Percentiles rank a stretch among this genome's conserved stretches.
Conservation (phyloP, 2,797 vertebrate genomes). For the Sciurus vulgaris region DNA sequence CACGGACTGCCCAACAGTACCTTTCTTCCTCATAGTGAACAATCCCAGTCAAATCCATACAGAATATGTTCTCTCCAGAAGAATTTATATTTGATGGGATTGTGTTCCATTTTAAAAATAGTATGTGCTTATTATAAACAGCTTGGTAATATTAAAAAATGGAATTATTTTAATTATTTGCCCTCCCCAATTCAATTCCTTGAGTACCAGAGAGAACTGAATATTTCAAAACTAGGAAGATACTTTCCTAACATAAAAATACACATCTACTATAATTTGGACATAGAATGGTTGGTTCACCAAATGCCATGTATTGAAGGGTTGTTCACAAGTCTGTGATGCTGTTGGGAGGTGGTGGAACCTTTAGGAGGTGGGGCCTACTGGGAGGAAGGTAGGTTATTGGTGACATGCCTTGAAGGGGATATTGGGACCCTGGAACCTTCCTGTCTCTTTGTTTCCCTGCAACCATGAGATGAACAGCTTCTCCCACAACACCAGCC, state of each 20-base stretch:
- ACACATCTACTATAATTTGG: background rate
- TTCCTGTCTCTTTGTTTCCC: too few species aligned
- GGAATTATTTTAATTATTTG: background rate
- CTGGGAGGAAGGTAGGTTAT: too few species aligned
- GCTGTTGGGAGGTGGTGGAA: background rate
- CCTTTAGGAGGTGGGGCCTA: too few species aligned
- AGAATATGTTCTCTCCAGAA: background rate
- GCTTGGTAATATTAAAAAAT: background rate
- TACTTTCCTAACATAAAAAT: background rate
- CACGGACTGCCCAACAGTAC: background rate
- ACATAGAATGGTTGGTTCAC: background rate
- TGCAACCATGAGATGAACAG: background rate
- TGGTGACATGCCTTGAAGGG: background rate
- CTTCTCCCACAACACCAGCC: background rate
- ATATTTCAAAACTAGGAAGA: background rate
- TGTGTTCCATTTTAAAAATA: constrained; percentile 34
- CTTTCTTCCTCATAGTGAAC: background rate
- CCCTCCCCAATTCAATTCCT: background rate
- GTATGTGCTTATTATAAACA: background rate
- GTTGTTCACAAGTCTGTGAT: background rate
- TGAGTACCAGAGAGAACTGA: background rate
- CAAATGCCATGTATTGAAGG: background rate
- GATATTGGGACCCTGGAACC: background rate
- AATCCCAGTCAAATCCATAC: background rate
- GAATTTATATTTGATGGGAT: background rate